Base-by-base conservation (phyloP, 2,797 vertebrate genomes). In the Pelochelys cantorii region DNA sequence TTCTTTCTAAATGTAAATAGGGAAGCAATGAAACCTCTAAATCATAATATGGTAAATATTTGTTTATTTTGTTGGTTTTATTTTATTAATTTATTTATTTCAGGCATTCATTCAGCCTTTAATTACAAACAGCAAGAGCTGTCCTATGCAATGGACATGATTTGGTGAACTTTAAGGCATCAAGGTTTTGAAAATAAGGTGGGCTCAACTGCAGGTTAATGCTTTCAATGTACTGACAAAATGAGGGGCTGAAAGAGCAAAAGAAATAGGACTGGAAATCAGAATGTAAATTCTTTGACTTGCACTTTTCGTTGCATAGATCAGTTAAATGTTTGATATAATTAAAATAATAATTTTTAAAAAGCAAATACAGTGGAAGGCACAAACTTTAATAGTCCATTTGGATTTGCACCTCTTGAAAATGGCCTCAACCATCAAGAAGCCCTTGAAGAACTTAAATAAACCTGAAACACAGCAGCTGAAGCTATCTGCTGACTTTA, bases 371-470 rank as follows among this genome's bases (percentile, higher is more conserved):
- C 20, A 56, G 18, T 60, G 4, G 1, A 22, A 87, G 27, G 37
- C 0, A 15, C 20, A 14, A 37, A 27, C 42, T 80, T 54, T 77
- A 5, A 11, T 87, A 91, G 79, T 56, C 55, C 31, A 11, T 60
- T 60, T 60, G 27, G 23, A 25, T 27, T 60, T 68, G 1, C 25
- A 2, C 0, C 14, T 9, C 53, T 65, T 86, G 37, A n/a, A 83
- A 80, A 37, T 74, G 48, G 77, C 53, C 82, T 86, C 34, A 80
- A 60, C 20, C 57, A 42, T 31, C 68, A 84, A 8, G 57, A 56
- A 90, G 60, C 29, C 54, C 10, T 13, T 20, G 52, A 90, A 37
- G 13, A 86, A 52, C 91, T 89, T 85, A 89, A 95, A 79, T 25
- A 60, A n/a, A 87, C 14, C 56, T 34, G 81, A 78, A 56, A 56